These are phyloP conservation scores for Bombus balteatus DNA, from an alignment of 1,140 invertebrate species.

Conservation along the genomic window DNA sequence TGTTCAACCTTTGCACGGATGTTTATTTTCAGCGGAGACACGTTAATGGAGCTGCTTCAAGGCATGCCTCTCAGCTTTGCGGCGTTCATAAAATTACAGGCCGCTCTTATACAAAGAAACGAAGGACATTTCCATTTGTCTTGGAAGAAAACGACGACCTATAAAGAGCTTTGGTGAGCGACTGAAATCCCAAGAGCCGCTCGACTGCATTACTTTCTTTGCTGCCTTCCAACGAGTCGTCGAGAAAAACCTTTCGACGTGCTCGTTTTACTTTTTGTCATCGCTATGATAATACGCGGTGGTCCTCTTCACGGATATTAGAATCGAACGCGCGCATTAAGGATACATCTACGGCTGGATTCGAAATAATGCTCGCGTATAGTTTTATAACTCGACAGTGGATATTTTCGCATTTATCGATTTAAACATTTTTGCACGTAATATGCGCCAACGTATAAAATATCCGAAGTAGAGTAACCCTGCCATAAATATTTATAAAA, in stretches of 20 bases:
- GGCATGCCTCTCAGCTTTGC: neutral
- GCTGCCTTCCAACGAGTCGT: neutral
- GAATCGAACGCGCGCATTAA: neutral
- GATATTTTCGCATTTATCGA: neutral
- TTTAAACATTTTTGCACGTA: neutral
- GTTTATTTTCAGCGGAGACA: conserved; percentile 27
- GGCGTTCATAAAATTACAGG: conserved; percentile 31
- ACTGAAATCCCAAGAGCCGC: conserved; percentile 6
- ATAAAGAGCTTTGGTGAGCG: conserved; percentile 17
- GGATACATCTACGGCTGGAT: neutral
- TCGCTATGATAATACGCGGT: neutral
- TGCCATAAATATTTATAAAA: neutral
- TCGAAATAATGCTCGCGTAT: neutral
- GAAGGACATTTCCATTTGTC: conserved; percentile 42
- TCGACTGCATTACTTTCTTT: conserved; percentile 1
- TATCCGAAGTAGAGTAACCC: neutral
- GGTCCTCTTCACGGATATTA: neutral
- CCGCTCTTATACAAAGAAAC: conserved; percentile 18
- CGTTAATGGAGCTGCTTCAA: conserved; percentile 22
- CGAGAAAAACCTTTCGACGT: conserved; percentile 5
- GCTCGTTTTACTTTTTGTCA: neutral
- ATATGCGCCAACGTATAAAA: neutral
- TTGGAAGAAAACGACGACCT: conserved; percentile 2
- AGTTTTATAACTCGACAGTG: no score
- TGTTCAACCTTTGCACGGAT: conserved; percentile 7